Conservation (phyloP, 2,113 vertebrate genomes). For the Scatophagus argus region DNA sequence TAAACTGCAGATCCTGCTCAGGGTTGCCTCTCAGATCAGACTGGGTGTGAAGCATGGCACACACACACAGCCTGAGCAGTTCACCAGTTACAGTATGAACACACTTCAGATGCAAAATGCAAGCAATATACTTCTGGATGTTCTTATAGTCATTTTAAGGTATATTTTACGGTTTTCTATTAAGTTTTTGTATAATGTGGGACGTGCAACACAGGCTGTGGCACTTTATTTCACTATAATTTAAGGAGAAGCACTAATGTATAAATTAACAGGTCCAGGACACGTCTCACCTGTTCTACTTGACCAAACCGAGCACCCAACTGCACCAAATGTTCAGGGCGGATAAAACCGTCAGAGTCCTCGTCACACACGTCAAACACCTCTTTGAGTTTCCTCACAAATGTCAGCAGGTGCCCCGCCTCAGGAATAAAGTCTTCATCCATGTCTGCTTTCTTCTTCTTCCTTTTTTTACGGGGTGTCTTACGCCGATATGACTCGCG, state of each 20-base stretch:
- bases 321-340: conserved; percentile 86
- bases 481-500: not conserved
- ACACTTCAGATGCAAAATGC: no score
- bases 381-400: conserved; percentile 88
- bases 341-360: conserved; percentile 89
- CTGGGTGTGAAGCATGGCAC: not conserved
- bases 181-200: not conserved
- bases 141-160: no score
- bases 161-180: no score
- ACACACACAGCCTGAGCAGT: not conserved
- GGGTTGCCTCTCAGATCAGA: not conserved
- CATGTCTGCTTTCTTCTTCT: conserved; percentile 35
- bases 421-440: conserved; percentile 43
- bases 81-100: no score
- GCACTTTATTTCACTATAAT: not conserved
- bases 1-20: not conserved
- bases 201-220: not conserved
- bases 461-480: not conserved
- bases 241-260: not conserved
- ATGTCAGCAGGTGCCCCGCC: conserved; percentile 79
- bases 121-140: no score
- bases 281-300: conserved; percentile 91
- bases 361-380: conserved; percentile 92
- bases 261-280: not conserved
- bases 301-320: conserved; percentile 89